Evolutionary conservation across 2,888 invertebrate genomes (phyloP), one percentile per base, ranked within the genome.

Genomic region (Drosophila mercatorum): DNA sequence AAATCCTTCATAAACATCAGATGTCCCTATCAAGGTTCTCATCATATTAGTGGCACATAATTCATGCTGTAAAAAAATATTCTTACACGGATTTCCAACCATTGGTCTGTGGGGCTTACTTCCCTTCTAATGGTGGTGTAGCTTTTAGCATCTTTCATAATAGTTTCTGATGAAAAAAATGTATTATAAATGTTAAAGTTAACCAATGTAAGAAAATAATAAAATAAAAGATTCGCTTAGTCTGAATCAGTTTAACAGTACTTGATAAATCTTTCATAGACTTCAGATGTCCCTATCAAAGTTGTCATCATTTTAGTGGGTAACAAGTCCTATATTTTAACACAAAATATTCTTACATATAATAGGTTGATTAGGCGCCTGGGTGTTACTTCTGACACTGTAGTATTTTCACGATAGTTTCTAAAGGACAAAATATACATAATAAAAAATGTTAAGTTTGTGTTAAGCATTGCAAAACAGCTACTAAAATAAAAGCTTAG

Each of bases 221-320:
- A n/a, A 10, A 31, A 2, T n/a, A 31, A 2, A 31, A 31, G 10
- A 31, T 5, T 49, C 10, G n/a, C 3, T 0, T 10, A 49, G 10
- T 31, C 11, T 17, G 11, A 5, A 51, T 38, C 58, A 58, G 58
- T 36, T 58, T 47, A 34, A 44, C 14, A 44, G 46, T 36, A 41
- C 6, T 41, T 34, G 75, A 84, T 71, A 81, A 74, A 69, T 83
- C 74, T 66, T 5, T 83, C 68, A 81, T 70, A 49, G 51, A 72
- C 46, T 57, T 85, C 75, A 74, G 75, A 36, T 80, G 83, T 82
- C 80, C 70, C 73, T 75, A 83, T 85, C 83, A 36, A 26, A 52
- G 0, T 7, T 76, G 3, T 81, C 78, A 87, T 83, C 72, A 78
- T 52, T 47, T 12, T 53, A 47, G 11, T 17, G 12, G 26, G 0